A percentile compares a stretch with the other conserved stretches of the same genome.
Evolutionary conservation across 2,113 vertebrate species (phyloP).

Genomic region (Campylomormyrus tamandua): DNA sequence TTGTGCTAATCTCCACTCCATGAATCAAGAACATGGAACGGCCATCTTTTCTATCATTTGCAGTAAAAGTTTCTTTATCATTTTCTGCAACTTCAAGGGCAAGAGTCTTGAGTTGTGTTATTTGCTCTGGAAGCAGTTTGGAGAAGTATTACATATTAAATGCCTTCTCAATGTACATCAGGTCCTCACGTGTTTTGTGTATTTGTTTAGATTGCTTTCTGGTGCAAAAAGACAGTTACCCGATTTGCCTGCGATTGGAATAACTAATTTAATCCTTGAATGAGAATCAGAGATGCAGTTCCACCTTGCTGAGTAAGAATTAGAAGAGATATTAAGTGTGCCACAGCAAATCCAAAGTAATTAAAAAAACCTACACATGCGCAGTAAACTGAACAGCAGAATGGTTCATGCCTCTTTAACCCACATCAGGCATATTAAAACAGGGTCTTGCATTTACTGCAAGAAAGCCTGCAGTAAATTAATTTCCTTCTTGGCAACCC

Average conservation of each 20-base stretch:
- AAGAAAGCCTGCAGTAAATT: constrained; percentile 1
- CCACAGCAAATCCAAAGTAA: constrained; percentile 32
- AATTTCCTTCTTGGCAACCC: background rate
- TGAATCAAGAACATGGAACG: background rate
- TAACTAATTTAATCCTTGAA: constrained; percentile 32
- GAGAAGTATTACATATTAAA: background rate
- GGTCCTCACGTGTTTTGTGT: background rate
- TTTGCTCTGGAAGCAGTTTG: background rate
- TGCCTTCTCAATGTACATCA: background rate
- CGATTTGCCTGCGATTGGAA: constrained; percentile 30
- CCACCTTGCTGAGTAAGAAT: constrained; percentile 36
- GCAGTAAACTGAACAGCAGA: background rate
- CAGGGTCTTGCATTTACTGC: background rate
- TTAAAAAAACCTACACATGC: constrained; percentile 22
- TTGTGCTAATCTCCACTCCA: background rate
- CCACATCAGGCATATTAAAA: constrained; percentile 1
- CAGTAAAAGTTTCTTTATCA: background rate
- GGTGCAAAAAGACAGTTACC: constrained; percentile 15
- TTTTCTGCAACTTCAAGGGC: background rate
- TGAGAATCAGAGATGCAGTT: constrained; percentile 36
- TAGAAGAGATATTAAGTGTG: constrained; percentile 31
- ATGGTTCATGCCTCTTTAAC: constrained; percentile 4
- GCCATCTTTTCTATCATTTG: background rate
- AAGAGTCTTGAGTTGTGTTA: background rate
- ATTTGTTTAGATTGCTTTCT: constrained; percentile 21